A percentile compares a stretch with the other conserved stretches of the same genome.
phyloP scores from a whole-genome alignment of 2,888 invertebrate species.

The Harpalus rufipes region DNA sequence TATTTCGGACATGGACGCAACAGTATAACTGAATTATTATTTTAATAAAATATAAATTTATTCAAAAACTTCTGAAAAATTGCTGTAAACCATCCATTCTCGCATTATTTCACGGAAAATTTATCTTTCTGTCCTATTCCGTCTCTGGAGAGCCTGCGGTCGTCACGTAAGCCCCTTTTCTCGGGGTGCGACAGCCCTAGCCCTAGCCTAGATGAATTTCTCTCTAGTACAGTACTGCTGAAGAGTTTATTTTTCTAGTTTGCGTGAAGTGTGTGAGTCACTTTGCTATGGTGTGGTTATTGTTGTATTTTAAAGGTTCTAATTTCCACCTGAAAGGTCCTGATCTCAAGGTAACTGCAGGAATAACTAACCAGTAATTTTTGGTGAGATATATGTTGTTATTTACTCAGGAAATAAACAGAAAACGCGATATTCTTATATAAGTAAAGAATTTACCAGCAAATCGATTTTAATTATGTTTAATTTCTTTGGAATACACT shows the following conservation, averaged over 20 bases:
- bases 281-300: neutral
- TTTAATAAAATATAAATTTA: too few species aligned
- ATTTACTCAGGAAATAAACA: neutral
- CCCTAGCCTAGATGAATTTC: constrained; percentile 65
- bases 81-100: too few species aligned
- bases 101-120: neutral
- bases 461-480: too few species aligned
- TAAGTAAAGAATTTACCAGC: too few species aligned
- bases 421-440: too few species aligned
- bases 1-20: too few species aligned
- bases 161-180: constrained; percentile 60
- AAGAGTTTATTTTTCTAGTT: constrained; percentile 62
- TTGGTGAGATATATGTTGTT: neutral
- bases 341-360: neutral
- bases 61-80: too few species aligned
- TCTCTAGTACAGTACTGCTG: constrained; percentile 61
- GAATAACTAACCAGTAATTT: neutral
- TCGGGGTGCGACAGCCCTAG: constrained; percentile 50
- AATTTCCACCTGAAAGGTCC: neutral
- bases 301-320: neutral
- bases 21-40: too few species aligned
- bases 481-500: too few species aligned
- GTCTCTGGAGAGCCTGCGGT: constrained; percentile 45
- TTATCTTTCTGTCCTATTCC: constrained; percentile 2
- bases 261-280: constrained; percentile 8